A percentile compares a stretch with the other conserved stretches of the same genome.
Evolutionary conservation across 1,140 invertebrate genomes (phyloP).

Genomic region (Centruroides vittatus): DNA sequence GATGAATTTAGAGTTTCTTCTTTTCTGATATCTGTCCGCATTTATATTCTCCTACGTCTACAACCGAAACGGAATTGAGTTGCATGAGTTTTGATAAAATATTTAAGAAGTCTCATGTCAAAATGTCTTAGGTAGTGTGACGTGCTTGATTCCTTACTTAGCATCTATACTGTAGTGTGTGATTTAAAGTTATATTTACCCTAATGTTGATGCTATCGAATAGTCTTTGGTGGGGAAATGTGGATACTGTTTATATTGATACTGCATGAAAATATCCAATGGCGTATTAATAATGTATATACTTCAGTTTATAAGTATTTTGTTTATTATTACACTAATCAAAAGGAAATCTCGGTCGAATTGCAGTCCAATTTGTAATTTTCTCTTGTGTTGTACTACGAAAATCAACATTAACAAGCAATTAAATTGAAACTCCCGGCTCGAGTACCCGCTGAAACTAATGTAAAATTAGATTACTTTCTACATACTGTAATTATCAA

Average conservation of each 20-base stretch:
- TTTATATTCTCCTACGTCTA: conserved; percentile 61
- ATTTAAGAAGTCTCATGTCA: conserved; percentile 7
- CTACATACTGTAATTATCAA: too few species aligned
- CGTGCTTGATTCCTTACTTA: conserved; percentile 4
- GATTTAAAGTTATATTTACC: conserved; percentile 60
- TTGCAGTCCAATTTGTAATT: too few species aligned
- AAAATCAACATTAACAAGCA: too few species aligned
- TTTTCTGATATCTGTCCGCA: conserved; percentile 72
- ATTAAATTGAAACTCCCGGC: too few species aligned
- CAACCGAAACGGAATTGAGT: conserved; percentile 11
- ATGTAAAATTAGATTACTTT: too few species aligned
- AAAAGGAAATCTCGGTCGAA: too few species aligned
- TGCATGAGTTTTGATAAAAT: background rate
- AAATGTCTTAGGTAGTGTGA: conserved; percentile 1
- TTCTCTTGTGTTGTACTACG: too few species aligned
- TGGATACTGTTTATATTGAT: conserved; percentile 32
- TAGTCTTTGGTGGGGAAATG: conserved; percentile 51
- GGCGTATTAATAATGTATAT: too few species aligned
- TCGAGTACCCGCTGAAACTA: too few species aligned
- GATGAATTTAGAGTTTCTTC: conserved; percentile 69
- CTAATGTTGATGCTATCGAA: conserved; percentile 59
- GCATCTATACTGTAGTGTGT: conserved; percentile 42
- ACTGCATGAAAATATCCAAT: too few species aligned
- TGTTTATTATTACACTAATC: too few species aligned
- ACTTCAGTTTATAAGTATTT: too few species aligned